These are phyloP conservation scores for Heliconius charithonia DNA, from an alignment of 2,888 invertebrate genomes.

Conservation along the genomic window DNA sequence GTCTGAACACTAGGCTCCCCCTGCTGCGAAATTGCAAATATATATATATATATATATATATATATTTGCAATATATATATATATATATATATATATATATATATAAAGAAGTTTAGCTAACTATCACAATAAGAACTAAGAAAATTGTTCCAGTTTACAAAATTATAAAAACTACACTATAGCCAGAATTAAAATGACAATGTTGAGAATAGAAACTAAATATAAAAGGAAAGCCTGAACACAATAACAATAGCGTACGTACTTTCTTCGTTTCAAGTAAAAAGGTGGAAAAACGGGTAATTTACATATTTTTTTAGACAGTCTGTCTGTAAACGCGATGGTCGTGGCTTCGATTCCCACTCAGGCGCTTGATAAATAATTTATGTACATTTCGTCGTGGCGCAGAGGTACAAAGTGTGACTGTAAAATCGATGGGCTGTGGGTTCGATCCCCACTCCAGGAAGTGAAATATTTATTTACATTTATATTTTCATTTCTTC, in stretches of 20 bases:
- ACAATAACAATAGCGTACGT: background rate
- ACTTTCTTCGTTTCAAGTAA: slow-evolving; percentile 15
- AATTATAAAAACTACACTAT: slow-evolving; percentile 3
- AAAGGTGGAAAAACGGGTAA: background rate
- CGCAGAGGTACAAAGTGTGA: no score
- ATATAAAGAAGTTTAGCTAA: background rate
- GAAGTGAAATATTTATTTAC: no score
- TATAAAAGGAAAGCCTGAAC: slow-evolving; percentile 15
- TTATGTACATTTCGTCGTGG: background rate
- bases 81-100: no score
- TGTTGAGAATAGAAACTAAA: slow-evolving; percentile 21
- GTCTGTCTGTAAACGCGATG: background rate
- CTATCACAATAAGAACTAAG: background rate
- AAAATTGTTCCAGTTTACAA: slow-evolving; percentile 1
- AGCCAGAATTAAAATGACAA: slow-evolving; percentile 2
- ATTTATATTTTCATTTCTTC: no score
- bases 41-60: no score
- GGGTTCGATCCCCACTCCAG: no score
- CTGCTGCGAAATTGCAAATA: no score
- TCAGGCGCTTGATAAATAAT: background rate
- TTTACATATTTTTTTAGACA: background rate
- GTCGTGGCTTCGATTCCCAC: background rate
- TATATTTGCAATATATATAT: no score
- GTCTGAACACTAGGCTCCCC: no score
- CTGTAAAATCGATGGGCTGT: no score